phyloP scores from a whole-genome alignment of 2,888 invertebrate species.

The Aleiodes alternator region DNA sequence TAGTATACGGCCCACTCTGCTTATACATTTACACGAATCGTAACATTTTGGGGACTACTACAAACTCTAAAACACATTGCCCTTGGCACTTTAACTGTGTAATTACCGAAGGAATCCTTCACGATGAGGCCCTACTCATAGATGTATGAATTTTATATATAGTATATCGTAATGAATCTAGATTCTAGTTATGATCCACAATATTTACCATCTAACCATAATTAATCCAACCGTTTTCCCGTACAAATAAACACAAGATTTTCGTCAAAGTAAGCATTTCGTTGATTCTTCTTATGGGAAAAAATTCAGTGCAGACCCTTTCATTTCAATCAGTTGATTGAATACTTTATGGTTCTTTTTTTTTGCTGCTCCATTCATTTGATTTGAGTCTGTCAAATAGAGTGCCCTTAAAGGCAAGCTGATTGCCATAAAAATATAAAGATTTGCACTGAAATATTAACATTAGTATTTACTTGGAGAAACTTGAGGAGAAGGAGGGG shows the following conservation, averaged over 20 bases:
- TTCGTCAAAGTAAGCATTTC: neutral
- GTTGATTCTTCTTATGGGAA: neutral
- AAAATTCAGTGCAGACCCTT: neutral
- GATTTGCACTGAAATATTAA: slow-evolving; percentile 28
- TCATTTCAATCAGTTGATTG: slow-evolving; percentile 33
- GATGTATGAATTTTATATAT: neutral
- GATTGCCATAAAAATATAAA: slow-evolving; percentile 22
- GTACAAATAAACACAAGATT: neutral
- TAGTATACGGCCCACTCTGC: slow-evolving; percentile 20
- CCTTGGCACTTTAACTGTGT: slow-evolving; percentile 33
- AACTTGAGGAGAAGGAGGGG: neutral
- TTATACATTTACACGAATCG: slow-evolving; percentile 21
- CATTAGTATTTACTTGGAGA: slow-evolving; percentile 16
- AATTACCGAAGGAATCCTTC: slow-evolving; percentile 27
- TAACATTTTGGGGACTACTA: neutral
- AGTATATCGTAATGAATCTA: neutral
- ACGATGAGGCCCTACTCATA: slow-evolving; percentile 2
- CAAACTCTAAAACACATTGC: slow-evolving; percentile 18
- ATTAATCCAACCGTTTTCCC: slow-evolving; percentile 7
- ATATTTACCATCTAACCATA: neutral
- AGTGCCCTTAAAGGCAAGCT: neutral
- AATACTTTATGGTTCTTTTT: slow-evolving; percentile 8
- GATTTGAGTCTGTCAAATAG: neutral
- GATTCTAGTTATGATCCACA: neutral
- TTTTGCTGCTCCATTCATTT: slow-evolving; percentile 2